Conservation (phyloP, 2,113 vertebrate genomes). For the Elachura formosa region DNA sequence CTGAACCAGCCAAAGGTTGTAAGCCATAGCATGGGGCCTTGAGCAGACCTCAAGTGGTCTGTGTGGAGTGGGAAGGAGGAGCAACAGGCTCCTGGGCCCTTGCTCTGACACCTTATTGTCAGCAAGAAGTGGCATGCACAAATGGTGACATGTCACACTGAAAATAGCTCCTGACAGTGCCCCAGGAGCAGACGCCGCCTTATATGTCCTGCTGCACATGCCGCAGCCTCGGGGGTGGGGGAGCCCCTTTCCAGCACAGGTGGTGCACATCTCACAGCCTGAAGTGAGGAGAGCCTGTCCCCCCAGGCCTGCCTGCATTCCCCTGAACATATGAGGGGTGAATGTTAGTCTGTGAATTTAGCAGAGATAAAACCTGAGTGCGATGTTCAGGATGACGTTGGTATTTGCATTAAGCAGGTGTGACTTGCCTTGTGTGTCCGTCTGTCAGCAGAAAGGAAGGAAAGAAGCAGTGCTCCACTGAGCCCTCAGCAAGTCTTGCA, state of each 20-base stretch:
- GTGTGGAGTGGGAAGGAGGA: neutral
- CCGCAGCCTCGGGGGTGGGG: neutral
- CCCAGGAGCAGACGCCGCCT: conserved; percentile 66
- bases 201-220: conserved; percentile 76
- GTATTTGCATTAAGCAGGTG: neutral
- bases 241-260: neutral
- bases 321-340: rapidly evolving
- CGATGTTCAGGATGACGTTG: rapidly evolving
- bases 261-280: neutral
- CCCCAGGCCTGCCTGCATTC: neutral
- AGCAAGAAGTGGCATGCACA: conserved; percentile 81
- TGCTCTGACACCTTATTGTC: conserved; percentile 49
- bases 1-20: neutral
- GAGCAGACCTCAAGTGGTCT: neutral
- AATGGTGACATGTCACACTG: conserved; percentile 78
- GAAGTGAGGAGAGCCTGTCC: rapidly evolving
- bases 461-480: rapidly evolving
- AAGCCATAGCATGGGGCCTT: rapidly evolving
- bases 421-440: neutral
- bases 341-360: neutral
- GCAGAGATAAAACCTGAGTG: rapidly evolving
- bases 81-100: neutral
- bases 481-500: neutral
- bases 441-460: neutral
- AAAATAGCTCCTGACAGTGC: conserved; percentile 84